Conservation (phyloP, 1,140 invertebrate species). For the Caenorhabditis tropicalis region DNA sequence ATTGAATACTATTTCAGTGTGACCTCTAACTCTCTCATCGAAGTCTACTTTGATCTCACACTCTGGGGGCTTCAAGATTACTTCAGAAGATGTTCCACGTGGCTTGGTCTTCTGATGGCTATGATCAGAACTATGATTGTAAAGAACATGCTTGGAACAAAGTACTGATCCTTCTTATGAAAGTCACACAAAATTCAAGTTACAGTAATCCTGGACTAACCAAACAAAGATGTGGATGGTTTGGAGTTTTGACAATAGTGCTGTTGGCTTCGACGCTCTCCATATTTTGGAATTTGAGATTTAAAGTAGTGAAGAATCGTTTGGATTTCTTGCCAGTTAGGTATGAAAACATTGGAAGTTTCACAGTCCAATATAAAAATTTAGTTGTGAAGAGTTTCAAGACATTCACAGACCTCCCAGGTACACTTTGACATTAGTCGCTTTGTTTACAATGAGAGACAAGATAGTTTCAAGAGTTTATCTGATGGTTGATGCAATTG, state of each 20-base stretch:
- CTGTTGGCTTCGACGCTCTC: not conserved
- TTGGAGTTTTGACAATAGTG: not conserved
- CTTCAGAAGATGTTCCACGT: not conserved
- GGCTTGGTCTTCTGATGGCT: not conserved
- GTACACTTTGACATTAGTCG: not conserved
- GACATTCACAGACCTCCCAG: not conserved
- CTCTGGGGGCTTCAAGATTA: not conserved
- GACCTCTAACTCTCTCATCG: not conserved
- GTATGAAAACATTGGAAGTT: too few relatives aligned
- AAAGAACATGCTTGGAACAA: not conserved
- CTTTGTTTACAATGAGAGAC: not conserved
- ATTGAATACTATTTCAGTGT: not conserved
- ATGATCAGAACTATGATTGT: not conserved
- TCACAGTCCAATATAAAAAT: too few relatives aligned
- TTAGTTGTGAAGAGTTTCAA: constrained; percentile 16
- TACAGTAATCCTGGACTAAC: not conserved
- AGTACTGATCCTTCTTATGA: too few relatives aligned
- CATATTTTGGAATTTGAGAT: not conserved
- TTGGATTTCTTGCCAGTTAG: not conserved
- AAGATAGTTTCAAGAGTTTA: not conserved
- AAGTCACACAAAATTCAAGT: not conserved
- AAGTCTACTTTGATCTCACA: not conserved
- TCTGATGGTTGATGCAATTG: not conserved
- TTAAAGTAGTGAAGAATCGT: not conserved
- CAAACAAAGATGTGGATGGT: not conserved